Percentiles rank a stretch among this genome's conserved stretches.
phyloP scores from a whole-genome alignment of 2,888 invertebrate genomes.

The Hirtodrosophila confusa region DNA sequence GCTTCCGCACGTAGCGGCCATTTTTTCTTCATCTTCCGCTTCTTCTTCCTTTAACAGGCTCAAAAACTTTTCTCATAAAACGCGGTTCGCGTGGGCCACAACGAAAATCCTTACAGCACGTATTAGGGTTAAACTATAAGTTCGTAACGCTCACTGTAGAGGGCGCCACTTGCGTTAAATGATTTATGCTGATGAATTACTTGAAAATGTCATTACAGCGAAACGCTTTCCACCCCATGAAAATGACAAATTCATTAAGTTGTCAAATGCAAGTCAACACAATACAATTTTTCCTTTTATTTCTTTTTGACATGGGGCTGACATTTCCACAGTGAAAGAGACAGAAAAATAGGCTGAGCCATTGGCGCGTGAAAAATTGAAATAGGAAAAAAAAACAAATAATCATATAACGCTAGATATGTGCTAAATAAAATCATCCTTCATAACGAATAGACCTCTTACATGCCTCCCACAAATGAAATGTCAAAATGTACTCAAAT shows the following conservation, averaged over 20 bases:
- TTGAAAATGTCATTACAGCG: slow-evolving; percentile 50
- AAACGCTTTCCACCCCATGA: slow-evolving; percentile 16
- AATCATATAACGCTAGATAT: slow-evolving; percentile 43
- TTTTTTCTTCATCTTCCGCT: slow-evolving; percentile 37
- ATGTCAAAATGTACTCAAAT: slow-evolving; percentile 34
- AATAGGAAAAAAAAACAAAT: slow-evolving; percentile 12
- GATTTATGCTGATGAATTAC: slow-evolving; percentile 63
- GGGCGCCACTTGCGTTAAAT: slow-evolving; percentile 48
- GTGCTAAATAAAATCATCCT: slow-evolving; percentile 3
- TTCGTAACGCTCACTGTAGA: slow-evolving; percentile 13
- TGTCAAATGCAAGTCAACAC: slow-evolving; percentile 80
- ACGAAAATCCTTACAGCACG: slow-evolving; percentile 38
- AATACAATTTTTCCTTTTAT: slow-evolving; percentile 43
- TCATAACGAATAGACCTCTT: no score
- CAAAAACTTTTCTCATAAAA: slow-evolving; percentile 72
- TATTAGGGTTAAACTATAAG: slow-evolving; percentile 54
- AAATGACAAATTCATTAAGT: slow-evolving; percentile 72
- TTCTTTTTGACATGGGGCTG: slow-evolving; percentile 64
- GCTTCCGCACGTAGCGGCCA: slow-evolving; percentile 60
- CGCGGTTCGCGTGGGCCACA: slow-evolving; percentile 1
- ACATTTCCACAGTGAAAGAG: slow-evolving; percentile 39
- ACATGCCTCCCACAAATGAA: slow-evolving; percentile 34
- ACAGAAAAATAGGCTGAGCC: slow-evolving; percentile 11
- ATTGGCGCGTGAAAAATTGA: slow-evolving; percentile 50
- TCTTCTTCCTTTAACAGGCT: slow-evolving; percentile 3